Percentiles rank a stretch among this genome's conserved stretches.
Conservation (phyloP, 92 coral and sea anemone genomes). For the Bergia sp. region DNA sequence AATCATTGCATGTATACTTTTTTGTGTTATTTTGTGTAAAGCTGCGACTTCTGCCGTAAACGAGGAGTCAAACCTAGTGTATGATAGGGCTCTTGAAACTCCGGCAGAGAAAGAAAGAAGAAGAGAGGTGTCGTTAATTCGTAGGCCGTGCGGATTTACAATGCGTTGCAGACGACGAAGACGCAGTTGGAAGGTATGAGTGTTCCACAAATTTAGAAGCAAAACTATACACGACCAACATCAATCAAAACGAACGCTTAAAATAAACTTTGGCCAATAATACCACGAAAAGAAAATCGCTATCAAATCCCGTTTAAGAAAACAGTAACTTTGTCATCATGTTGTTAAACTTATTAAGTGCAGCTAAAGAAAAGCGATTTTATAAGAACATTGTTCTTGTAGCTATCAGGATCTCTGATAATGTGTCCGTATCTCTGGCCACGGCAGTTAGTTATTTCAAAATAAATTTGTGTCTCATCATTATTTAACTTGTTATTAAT, state of each 20-base stretch:
- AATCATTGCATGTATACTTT: neutral
- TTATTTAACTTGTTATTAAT: too few relatives aligned
- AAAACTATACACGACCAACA: neutral
- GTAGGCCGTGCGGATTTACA: constrained; percentile 10
- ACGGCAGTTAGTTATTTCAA: too few relatives aligned
- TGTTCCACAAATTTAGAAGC: neutral
- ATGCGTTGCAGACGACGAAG: constrained; percentile 35
- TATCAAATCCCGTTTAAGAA: too few relatives aligned
- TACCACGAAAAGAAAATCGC: too few relatives aligned
- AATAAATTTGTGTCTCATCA: too few relatives aligned
- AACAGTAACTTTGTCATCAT: too few relatives aligned
- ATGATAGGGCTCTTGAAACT: neutral
- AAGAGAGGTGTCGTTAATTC: neutral
- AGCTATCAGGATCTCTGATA: too few relatives aligned
- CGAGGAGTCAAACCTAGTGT: neutral
- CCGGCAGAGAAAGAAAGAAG: neutral
- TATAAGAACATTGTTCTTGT: too few relatives aligned
- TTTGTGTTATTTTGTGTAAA: neutral
- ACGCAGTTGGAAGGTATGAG: neutral
- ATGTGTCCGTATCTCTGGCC: too few relatives aligned
- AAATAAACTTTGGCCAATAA: too few relatives aligned
- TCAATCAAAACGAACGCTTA: neutral
- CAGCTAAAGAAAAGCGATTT: too few relatives aligned
- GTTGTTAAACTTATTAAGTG: too few relatives aligned
- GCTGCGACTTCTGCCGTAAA: neutral